Conservation (phyloP, 2,797 vertebrate genomes). For the Catharus ustulatus region DNA sequence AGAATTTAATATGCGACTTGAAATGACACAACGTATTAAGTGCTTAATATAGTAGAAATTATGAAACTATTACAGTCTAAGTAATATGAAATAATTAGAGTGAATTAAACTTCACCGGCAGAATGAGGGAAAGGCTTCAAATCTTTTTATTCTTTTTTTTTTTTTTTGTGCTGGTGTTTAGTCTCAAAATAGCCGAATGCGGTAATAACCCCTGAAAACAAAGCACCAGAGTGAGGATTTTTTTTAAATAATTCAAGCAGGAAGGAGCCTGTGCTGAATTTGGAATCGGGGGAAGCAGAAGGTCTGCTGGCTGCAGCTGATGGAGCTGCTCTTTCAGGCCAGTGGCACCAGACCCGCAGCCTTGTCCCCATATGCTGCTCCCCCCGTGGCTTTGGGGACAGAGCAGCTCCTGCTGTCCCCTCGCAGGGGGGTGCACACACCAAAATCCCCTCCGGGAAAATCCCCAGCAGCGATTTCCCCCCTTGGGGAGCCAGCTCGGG, state of each 20-base stretch:
- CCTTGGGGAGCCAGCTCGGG: fast-evolving
- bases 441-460: fast-evolving
- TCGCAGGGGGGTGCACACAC: fast-evolving
- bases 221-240: constrained; percentile 17
- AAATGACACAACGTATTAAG: constrained; percentile 86
- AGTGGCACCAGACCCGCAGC: background rate
- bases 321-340: constrained; percentile 44
- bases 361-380: background rate
- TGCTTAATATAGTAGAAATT: constrained; percentile 87
- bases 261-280: background rate
- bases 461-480: fast-evolving
- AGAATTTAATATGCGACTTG: constrained; percentile 80
- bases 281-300: background rate
- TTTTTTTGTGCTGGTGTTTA: background rate
- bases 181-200: constrained; percentile 33
- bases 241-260: constrained; percentile 60
- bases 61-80: constrained; percentile 78
- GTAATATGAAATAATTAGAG: constrained; percentile 81
- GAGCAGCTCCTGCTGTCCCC: background rate
- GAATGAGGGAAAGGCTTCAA: constrained; percentile 68
- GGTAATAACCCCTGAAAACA: constrained; percentile 22
- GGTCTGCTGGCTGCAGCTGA: constrained; percentile 1
- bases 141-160: background rate
- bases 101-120: constrained; percentile 73
- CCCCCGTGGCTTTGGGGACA: background rate